phyloP scores from a whole-genome alignment of 1,140 invertebrate genomes.

The Cecropterus lyciades region DNA sequence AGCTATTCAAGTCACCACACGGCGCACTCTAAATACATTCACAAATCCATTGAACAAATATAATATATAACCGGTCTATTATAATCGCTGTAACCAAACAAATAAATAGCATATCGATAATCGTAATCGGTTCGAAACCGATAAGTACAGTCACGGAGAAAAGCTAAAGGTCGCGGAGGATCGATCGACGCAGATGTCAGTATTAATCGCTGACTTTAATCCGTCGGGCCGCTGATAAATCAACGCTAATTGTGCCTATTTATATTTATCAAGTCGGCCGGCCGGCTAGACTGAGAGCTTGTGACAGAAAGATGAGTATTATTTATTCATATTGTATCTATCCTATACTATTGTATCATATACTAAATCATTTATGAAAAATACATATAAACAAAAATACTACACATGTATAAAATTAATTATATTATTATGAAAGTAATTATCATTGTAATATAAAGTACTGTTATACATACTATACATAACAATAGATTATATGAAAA shows the following conservation, averaged over 20 bases:
- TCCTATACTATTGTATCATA: too few species aligned
- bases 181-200: constrained; percentile 76
- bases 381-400: too few species aligned
- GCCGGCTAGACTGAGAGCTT: constrained; percentile 21
- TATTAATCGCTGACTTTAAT: constrained; percentile 75
- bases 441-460: too few species aligned
- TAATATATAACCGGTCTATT: neutral
- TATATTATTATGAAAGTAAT: too few species aligned
- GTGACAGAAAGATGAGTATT: neutral
- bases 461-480: too few species aligned
- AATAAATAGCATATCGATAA: constrained; percentile 23
- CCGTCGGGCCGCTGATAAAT: constrained; percentile 69
- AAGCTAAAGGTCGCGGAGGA: constrained; percentile 70
- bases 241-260: constrained; percentile 73
- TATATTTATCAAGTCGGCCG: constrained; percentile 68
- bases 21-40: too few species aligned
- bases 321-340: neutral
- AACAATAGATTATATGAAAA: too few species aligned
- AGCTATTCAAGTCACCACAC: too few species aligned
- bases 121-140: constrained; percentile 37
- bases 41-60: neutral
- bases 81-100: neutral
- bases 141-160: constrained; percentile 68
- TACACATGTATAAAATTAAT: too few species aligned
- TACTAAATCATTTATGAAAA: neutral